Conservation (phyloP, 2,113 vertebrate genomes). For the Gobio gobio region DNA sequence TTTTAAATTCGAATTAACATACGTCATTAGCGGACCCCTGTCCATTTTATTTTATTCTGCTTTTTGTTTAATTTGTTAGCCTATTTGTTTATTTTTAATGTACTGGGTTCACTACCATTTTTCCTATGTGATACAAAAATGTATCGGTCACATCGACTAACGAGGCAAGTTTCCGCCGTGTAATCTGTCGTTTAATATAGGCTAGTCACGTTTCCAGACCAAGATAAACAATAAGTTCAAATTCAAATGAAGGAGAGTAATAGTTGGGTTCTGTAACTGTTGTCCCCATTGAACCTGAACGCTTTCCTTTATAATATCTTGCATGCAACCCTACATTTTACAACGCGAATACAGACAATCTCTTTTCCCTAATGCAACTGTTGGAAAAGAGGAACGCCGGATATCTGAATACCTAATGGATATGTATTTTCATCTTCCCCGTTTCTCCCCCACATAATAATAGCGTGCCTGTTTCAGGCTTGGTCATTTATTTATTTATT, state of each 20-base stretch:
- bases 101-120: background rate
- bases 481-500: background rate
- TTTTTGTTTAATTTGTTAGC: background rate
- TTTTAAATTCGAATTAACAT: background rate
- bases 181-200: background rate
- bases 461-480: background rate
- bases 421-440: background rate
- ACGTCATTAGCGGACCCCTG: background rate
- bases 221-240: background rate
- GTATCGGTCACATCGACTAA: background rate
- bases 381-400: background rate
- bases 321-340: background rate
- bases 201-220: background rate
- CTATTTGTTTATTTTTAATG: background rate
- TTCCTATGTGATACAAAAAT: background rate
- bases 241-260: background rate
- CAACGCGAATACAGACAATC: background rate
- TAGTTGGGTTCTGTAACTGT: background rate
- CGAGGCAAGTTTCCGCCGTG: background rate
- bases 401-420: background rate
- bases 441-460: conserved; percentile 1
- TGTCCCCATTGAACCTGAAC: background rate
- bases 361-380: background rate
- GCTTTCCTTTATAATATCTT: background rate
- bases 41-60: too few species aligned